Base-by-base conservation (phyloP, 2,113 vertebrate species). In the Procavia capensis region DNA sequence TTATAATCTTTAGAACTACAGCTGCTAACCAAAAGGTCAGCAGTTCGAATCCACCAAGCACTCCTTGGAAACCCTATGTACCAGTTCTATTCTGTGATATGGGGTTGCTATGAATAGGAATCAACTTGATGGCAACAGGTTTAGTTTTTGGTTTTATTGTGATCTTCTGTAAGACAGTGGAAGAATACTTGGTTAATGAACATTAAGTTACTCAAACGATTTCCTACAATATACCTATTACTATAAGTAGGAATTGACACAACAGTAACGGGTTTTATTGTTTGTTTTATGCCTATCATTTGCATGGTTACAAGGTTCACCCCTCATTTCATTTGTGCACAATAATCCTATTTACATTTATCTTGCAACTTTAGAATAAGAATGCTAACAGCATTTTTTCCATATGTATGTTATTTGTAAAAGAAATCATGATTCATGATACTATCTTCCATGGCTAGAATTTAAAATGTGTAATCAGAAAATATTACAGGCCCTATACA, bases 391-490 rank as follows among this genome's bases (percentile, higher is more conserved):
- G 29, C 45, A 88, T 80, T 85, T 90, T 89, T 81, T 82, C n/a
- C 90, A 45, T 82, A 25, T 81, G 17, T 36, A n/a, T 59, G 54
- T 96, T 95, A 72, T 64, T 81, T 24, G 47, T 47, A 80, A 63
- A 93, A 83, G 39, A 94, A 95, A 93, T 95, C 22, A 90, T 68
- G 36, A 47, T 19, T 96, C 39, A 89, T 66, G 27, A 80, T 76
- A 78, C 57, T 80, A 79, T 34, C 85, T 74, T 91, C 57, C 36
- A 91, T 31, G 63, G 20, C 13, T 88, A 68, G 45, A 94, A 27
- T 92, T 87, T 85, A 84, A 91, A 82, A 93, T 84, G 39, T 78
- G 20, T 85, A 76, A 90, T 54, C 41, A 86, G 57, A 96, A 92
- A 92, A 74, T 20, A 79, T 80, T 14, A 70, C 0, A 91, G 66